phyloP scores from a whole-genome alignment of 2,888 invertebrate genomes.

The Bellardia pandia region DNA sequence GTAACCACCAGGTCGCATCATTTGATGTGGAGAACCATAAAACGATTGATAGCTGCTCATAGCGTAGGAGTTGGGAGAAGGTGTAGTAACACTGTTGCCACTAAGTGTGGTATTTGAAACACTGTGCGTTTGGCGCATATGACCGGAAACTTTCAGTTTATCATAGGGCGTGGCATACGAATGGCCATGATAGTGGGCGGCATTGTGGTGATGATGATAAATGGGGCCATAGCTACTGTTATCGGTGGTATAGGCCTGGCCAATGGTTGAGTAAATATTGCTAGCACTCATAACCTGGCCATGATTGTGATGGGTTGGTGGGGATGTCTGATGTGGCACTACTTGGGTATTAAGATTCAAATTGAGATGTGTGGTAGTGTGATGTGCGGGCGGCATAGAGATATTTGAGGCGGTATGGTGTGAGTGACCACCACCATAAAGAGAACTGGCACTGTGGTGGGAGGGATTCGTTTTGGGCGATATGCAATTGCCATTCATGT shows the following conservation, averaged over 20 bases:
- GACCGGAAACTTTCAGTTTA: constrained; percentile 82
- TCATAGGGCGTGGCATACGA: constrained; percentile 83
- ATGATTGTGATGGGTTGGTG: constrained; percentile 53
- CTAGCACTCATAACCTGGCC: constrained; percentile 77
- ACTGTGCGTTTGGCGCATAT: constrained; percentile 70
- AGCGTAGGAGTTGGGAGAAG: constrained; percentile 78
- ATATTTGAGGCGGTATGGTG: constrained; percentile 13
- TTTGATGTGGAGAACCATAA: constrained; percentile 81
- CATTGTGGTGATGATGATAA: constrained; percentile 82
- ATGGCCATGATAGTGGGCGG: constrained; percentile 76
- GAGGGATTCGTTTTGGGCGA: constrained; percentile 72
- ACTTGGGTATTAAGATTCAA: constrained; percentile 72
- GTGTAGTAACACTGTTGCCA: constrained; percentile 57
- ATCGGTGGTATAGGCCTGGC: constrained; percentile 82
- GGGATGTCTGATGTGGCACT: constrained; percentile 59
- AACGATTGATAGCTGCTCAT: constrained; percentile 83
- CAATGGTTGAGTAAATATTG: constrained; percentile 81
- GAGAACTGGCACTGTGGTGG: constrained; percentile 34
- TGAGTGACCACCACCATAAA: constrained; percentile 45
- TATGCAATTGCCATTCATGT: constrained; percentile 56
- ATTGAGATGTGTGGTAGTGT: constrained; percentile 68
- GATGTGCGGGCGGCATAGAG: constrained; percentile 59
- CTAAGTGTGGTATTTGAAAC: constrained; percentile 47
- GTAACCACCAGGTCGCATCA: constrained; percentile 83
- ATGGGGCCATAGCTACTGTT: constrained; percentile 84